Evolutionary conservation across 2,113 vertebrate genomes (phyloP).

Genomic region (Abramis brama): DNA sequence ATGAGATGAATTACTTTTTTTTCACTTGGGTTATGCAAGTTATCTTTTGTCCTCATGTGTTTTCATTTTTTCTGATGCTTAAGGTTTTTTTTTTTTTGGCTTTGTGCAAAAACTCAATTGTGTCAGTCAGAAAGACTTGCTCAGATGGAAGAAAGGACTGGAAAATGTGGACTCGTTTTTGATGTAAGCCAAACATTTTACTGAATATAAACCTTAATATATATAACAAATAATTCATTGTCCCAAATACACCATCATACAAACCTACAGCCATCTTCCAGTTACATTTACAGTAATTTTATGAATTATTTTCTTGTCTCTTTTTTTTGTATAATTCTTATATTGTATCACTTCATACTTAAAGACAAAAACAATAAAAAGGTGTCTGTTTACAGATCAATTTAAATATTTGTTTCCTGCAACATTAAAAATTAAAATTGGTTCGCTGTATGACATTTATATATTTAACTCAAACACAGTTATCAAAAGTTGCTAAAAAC

Average conservation of each 20-base stretch:
- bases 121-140: background rate
- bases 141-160: background rate
- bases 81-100: background rate
- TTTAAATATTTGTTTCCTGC: background rate
- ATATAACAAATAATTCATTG: background rate
- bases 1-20: slow-evolving; percentile 8
- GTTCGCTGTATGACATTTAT: background rate
- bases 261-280: background rate
- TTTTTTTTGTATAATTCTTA: background rate
- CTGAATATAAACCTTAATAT: background rate
- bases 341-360: background rate
- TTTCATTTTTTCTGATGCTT: background rate
- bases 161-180: background rate
- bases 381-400: background rate
- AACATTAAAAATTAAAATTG: background rate
- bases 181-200: background rate
- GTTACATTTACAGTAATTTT: background rate
- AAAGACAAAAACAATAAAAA: background rate
- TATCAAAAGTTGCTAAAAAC: background rate
- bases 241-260: background rate
- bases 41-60: background rate
- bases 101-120: background rate
- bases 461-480: background rate
- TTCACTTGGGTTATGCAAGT: slow-evolving; percentile 27
- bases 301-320: background rate